Evolutionary conservation across 2,113 vertebrate species (phyloP).

Genomic region (Dromas ardeola): DNA sequence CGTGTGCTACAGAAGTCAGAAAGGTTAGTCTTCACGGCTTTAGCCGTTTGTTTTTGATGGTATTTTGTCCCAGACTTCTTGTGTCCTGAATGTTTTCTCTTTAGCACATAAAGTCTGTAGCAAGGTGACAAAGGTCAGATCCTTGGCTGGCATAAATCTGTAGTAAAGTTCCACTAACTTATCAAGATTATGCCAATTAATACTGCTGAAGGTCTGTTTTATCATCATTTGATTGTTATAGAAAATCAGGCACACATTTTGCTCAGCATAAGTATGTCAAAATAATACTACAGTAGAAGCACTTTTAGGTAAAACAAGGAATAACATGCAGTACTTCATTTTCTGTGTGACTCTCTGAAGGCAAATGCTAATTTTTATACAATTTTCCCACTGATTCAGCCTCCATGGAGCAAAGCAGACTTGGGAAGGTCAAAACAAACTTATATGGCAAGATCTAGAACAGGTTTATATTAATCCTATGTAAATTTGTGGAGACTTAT

Average conservation of each 20-base stretch:
- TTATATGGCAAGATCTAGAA: not conserved
- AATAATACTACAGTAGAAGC: not conserved
- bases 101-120: not conserved
- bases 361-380: not conserved
- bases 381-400: not conserved
- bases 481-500: constrained; percentile 33
- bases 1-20: not conserved
- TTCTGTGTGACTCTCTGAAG: not conserved
- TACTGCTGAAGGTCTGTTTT: not conserved
- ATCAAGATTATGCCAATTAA: not conserved
- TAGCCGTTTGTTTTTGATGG: not conserved
- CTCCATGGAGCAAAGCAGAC: not conserved
- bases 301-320: not conserved
- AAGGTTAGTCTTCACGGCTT: not conserved
- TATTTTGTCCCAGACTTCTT: not conserved
- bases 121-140: not conserved
- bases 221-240: not conserved
- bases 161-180: not conserved
- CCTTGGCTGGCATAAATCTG: not conserved
- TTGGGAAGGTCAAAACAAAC: not conserved
- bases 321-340: not conserved
- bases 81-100: not conserved
- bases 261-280: not conserved
- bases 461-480: not conserved
- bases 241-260: not conserved